A percentile compares a stretch with the other conserved stretches of the same genome.
Conservation (phyloP, 2,888 invertebrate genomes). For the Pyrochroa serraticornis region DNA sequence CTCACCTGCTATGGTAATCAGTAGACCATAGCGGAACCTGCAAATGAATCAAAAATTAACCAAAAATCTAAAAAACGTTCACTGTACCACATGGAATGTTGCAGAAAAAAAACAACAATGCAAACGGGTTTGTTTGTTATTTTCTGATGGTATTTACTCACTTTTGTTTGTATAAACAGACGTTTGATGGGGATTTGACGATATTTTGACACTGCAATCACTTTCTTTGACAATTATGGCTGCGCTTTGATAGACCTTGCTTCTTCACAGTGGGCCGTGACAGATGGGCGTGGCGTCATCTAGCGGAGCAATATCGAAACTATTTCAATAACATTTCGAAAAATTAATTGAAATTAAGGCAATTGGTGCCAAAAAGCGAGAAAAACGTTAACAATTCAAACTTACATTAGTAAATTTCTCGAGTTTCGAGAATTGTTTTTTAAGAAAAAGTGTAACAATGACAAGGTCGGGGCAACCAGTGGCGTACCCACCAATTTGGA, state of each 20-base stretch:
- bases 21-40: conserved; percentile 33
- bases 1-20: conserved; percentile 28
- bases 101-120: neutral
- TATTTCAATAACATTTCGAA: neutral
- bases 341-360: conserved; percentile 3
- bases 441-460: too few relatives aligned
- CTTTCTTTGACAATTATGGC: conserved; percentile 29
- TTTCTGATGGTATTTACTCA: neutral
- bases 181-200: too few relatives aligned
- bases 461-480: too few relatives aligned
- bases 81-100: neutral
- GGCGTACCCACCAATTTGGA: too few relatives aligned
- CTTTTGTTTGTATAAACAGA: conserved; percentile 7
- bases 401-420: too few relatives aligned
- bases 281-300: neutral
- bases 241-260: conserved; percentile 19
- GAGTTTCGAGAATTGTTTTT: too few relatives aligned
- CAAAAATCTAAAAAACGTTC: neutral
- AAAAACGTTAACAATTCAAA: too few relatives aligned
- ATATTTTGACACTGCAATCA: conserved; percentile 12
- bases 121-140: too few relatives aligned
- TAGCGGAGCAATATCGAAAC: neutral
- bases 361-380: too few relatives aligned
- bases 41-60: conserved; percentile 17
- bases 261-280: conserved; percentile 4